Percentiles rank a stretch among this genome's conserved stretches.
These are phyloP conservation scores for Podarcis siculus DNA, from an alignment of 2,797 vertebrate species.

Conservation along the genomic window DNA sequence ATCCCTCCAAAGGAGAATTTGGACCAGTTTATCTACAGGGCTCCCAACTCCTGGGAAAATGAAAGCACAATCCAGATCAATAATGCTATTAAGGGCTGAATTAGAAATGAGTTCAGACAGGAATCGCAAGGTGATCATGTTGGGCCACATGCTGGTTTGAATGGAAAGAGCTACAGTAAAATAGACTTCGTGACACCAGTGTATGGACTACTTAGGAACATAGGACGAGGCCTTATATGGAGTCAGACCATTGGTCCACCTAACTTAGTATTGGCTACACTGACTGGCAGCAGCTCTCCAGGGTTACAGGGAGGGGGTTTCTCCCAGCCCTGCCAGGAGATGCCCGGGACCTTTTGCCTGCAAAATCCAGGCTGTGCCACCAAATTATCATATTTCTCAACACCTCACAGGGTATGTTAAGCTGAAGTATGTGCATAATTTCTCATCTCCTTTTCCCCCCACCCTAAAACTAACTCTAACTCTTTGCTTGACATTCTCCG, in stretches of 20 bases:
- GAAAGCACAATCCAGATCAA: not conserved
- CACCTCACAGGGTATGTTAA: not conserved
- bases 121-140: no score
- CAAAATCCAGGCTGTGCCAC: not conserved
- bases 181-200: no score
- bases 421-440: not conserved
- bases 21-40: not conserved
- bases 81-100: not conserved
- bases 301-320: not conserved
- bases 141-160: not conserved
- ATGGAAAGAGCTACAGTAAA: not conserved
- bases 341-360: not conserved
- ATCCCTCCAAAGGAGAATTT: conserved; percentile 1
- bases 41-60: not conserved
- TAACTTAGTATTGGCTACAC: not conserved
- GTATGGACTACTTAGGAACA: not conserved
- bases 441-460: not conserved
- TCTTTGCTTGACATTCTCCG: not conserved
- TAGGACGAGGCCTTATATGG: not conserved
- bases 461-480: no score
- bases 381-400: not conserved
- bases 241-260: not conserved
- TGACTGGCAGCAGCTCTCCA: not conserved
- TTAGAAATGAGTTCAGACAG: not conserved
- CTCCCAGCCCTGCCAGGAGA: not conserved